These are phyloP conservation scores for Lepus townsendii DNA, from an alignment of 2,797 vertebrate genomes.

Conservation along the genomic window DNA sequence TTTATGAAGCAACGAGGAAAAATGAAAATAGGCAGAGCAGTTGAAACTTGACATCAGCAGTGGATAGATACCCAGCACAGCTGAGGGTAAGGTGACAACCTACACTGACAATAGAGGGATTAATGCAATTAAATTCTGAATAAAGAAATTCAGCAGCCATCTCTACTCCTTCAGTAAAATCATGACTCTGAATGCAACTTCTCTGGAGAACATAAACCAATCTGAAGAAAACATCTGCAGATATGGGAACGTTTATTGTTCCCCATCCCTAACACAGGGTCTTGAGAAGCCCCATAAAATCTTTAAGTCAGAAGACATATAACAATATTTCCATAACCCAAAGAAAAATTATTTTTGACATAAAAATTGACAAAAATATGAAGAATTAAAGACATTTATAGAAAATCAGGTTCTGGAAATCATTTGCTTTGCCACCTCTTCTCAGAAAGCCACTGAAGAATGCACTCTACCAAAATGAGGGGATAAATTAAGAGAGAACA, in stretches of 20 bases:
- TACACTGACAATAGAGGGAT: not conserved
- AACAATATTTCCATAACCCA: not conserved
- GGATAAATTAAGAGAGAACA: not conserved
- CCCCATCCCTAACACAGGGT: not conserved
- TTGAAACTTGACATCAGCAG: not conserved
- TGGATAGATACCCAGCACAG: not conserved
- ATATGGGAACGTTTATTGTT: not conserved
- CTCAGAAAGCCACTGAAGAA: not conserved
- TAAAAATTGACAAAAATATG: not conserved
- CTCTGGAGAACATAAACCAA: not conserved
- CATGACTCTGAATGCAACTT: not conserved
- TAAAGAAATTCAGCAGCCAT: not conserved
- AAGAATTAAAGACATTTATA: constrained; percentile 30
- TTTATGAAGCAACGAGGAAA: not conserved
- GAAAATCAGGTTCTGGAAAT: constrained; percentile 9
- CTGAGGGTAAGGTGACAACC: not conserved
- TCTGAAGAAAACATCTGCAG: not conserved
- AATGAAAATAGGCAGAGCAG: not conserved
- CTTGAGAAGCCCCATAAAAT: not conserved
- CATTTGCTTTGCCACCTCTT: not conserved
- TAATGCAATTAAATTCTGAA: not conserved
- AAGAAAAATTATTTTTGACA: not conserved
- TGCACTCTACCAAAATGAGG: not conserved
- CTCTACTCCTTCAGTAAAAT: not conserved
- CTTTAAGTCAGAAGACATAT: not conserved